These are phyloP conservation scores for Carassius auratus DNA, from an alignment of 2,113 vertebrate species.

Conservation along the genomic window DNA sequence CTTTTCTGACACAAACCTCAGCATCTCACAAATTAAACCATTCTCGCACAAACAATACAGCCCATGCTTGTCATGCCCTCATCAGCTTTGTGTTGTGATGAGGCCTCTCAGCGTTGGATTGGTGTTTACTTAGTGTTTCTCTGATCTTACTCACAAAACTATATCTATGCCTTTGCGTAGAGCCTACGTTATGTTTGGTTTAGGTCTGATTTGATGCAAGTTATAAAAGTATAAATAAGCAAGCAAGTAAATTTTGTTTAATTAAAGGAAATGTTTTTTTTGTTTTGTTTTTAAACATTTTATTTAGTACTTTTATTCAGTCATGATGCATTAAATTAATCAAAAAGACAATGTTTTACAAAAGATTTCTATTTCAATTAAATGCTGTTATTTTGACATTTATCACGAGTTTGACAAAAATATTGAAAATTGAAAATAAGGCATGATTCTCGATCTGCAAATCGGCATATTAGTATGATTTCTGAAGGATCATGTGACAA, in stretches of 20 bases:
- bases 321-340: neutral
- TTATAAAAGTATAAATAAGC: neutral
- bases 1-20: slow-evolving; percentile 68
- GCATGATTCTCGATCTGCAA: neutral
- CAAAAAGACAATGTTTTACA: neutral
- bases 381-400: too few relatives aligned
- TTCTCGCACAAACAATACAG: slow-evolving; percentile 65
- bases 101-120: slow-evolving; percentile 40
- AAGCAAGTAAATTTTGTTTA: neutral
- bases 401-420: neutral
- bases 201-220: neutral
- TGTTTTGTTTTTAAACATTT: too few relatives aligned
- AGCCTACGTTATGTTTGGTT: neutral
- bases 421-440: neutral
- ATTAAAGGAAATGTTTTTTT: too few relatives aligned
- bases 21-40: slow-evolving; percentile 71
- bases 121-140: slow-evolving; percentile 44
- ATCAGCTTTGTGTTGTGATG: slow-evolving; percentile 59
- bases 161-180: neutral
- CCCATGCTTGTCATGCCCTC: slow-evolving; percentile 64
- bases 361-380: neutral
- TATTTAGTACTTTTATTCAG: neutral
- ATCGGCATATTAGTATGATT: neutral
- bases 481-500: neutral
- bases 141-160: slow-evolving; percentile 31